A percentile compares a stretch with the other conserved stretches of the same genome.
Evolutionary conservation across 2,888 invertebrate species (phyloP).

Genomic region (Scaptomyza parva): DNA sequence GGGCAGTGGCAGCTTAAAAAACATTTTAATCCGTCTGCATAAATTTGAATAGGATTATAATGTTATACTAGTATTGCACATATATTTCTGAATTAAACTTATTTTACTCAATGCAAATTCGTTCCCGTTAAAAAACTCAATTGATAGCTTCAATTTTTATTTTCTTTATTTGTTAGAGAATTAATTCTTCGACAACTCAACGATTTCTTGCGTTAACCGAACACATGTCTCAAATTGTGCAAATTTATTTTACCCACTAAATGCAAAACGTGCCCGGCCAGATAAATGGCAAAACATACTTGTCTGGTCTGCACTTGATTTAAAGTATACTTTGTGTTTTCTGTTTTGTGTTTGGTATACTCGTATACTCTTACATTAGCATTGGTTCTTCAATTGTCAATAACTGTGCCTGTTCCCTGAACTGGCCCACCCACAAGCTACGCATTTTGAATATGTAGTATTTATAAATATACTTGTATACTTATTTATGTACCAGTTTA

Average conservation of each 20-base stretch:
- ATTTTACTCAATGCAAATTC: background rate
- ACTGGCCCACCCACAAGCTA: conserved; percentile 68
- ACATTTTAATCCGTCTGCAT: too few species aligned
- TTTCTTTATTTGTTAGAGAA: conserved; percentile 1
- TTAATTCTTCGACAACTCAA: background rate
- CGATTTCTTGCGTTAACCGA: conserved; percentile 42
- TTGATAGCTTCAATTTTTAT: background rate
- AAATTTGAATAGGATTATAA: too few species aligned
- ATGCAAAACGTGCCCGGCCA: conserved; percentile 78
- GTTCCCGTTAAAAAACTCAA: too few species aligned
- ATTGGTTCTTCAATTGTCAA: conserved; percentile 58
- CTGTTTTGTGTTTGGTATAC: conserved; percentile 1
- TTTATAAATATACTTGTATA: conserved; percentile 17
- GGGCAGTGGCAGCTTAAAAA: too few species aligned
- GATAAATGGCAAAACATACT: conserved; percentile 75
- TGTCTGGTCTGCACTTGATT: conserved; percentile 14
- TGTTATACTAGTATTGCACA: too few species aligned
- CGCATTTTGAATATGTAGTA: conserved; percentile 45
- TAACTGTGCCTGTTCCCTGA: conserved; percentile 60
- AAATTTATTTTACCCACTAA: conserved; percentile 80
- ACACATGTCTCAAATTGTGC: conserved; percentile 80
- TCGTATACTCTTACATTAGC: conserved; percentile 19
- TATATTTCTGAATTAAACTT: background rate
- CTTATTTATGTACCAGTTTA: conserved; percentile 30
- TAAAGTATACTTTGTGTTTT: background rate